Evolutionary conservation across 2,797 vertebrate species (phyloP).

Genomic region (Sebastes taczanowskii): DNA sequence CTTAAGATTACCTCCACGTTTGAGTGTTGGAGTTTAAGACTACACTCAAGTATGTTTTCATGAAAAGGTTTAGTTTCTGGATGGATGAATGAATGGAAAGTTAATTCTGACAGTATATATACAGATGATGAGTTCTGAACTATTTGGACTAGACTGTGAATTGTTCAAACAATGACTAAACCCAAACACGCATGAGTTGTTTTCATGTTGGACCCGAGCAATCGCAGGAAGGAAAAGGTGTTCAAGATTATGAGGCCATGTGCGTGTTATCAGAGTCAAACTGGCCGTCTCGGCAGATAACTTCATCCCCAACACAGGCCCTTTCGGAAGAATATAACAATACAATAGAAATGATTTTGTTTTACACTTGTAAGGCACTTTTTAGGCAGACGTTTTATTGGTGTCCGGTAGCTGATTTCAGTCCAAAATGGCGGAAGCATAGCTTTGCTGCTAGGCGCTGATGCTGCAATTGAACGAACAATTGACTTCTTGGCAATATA

Average conservation of each 20-base stretch:
- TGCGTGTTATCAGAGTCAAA: not conserved
- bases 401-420: no score
- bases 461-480: no score
- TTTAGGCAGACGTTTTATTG: no score
- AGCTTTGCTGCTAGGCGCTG: no score
- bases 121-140: not conserved
- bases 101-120: not conserved
- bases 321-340: no score
- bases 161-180: not conserved
- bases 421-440: no score
- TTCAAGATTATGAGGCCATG: not conserved
- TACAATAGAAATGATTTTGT: no score
- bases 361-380: no score
- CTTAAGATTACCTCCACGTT: not conserved
- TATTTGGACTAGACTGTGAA: not conserved
- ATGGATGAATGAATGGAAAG: conserved; percentile 15
- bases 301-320: no score
- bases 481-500: no score
- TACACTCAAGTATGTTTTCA: not conserved
- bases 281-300: not conserved
- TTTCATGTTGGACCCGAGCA: not conserved
- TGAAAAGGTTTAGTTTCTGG: not conserved
- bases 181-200: not conserved
- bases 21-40: not conserved
- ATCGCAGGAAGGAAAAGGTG: not conserved